Evolutionary conservation across 2,797 vertebrate species (phyloP), one percentile per base, ranked within the genome.

Genomic region (Fundulus diaphanus): DNA sequence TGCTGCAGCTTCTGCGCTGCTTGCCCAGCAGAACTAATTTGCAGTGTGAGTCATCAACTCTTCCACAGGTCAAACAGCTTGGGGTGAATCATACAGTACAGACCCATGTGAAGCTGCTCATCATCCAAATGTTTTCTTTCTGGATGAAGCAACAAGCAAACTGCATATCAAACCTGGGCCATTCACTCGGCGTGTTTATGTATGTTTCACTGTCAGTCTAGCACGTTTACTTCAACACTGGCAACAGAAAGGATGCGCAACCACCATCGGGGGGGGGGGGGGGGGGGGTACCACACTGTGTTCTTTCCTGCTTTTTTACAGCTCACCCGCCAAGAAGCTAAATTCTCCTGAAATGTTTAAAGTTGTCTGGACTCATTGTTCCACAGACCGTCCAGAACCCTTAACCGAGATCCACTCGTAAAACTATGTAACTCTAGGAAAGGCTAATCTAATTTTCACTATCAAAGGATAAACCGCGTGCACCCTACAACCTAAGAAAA

Each of bases 41-140:
- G 82, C 80, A 81, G 68, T 65, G 80, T 90, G 90, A 91, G 80
- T 92, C 89, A 92, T 13, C 1, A 70, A 70, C 87, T 88, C 83
- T 68, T 88, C 84, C 77, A 82, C 82, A 78, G 89, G 88, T 90
- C 83, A 89, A 87, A 79, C 69, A 83, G 74, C 75, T 71, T 66
- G 51, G 51, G 71, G 68, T 89, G 85, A 91, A 84, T 84, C 87
- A 87, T 78, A 74, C 81, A 76, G 56, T 78, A 70, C 80, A 75
- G 48, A 70, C 73, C 86, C 71, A 79, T 72, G 74, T 80, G 87
- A 83, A 87, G 86, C 74, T 80, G 74, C 86, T 88, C 82, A 71
- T 88, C 85, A 84, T 68, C 85, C 68, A 82, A 72, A 85, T 85
- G 76, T 84, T 86, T 89, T 82, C 76, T 88, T 71, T 74, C 79